Conservation (phyloP, 2,113 vertebrate genomes). For the Myotis brandtii region DNA sequence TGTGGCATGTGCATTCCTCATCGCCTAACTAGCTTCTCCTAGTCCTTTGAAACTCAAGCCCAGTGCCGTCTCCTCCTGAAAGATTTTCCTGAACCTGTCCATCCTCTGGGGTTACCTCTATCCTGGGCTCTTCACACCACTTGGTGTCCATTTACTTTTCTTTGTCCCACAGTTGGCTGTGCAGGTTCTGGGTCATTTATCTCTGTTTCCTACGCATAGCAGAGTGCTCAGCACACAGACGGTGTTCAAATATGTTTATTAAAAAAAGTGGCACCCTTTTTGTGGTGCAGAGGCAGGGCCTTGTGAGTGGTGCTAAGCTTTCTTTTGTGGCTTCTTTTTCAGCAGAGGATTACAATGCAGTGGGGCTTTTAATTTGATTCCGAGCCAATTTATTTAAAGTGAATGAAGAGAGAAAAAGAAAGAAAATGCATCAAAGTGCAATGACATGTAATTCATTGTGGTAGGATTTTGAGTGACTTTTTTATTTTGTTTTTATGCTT, state of each 20-base stretch:
- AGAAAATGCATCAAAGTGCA: constrained; percentile 4
- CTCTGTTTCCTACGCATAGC: background rate
- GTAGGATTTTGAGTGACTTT: background rate
- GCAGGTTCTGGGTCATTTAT: background rate
- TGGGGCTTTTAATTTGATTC: background rate
- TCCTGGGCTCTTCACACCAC: background rate
- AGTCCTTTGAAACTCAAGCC: background rate
- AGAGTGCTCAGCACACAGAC: background rate
- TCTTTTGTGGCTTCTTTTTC: background rate
- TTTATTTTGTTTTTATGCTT: constrained; percentile 1
- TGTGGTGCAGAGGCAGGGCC: background rate
- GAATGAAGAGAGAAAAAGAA: background rate
- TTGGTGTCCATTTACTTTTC: background rate
- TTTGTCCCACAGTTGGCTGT: background rate
- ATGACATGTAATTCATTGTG: background rate
- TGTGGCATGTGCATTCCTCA: background rate
- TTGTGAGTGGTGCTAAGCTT: background rate
- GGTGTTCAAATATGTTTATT: background rate
- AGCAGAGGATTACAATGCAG: background rate
- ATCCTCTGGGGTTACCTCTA: background rate
- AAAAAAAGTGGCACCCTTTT: background rate
- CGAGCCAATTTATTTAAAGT: background rate
- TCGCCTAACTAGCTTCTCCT: background rate
- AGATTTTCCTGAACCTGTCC: background rate
- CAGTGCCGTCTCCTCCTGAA: background rate